Evolutionary conservation across 2,797 vertebrate genomes (phyloP), one percentile per base, ranked within the genome.

Genomic region (Lepus townsendii): DNA sequence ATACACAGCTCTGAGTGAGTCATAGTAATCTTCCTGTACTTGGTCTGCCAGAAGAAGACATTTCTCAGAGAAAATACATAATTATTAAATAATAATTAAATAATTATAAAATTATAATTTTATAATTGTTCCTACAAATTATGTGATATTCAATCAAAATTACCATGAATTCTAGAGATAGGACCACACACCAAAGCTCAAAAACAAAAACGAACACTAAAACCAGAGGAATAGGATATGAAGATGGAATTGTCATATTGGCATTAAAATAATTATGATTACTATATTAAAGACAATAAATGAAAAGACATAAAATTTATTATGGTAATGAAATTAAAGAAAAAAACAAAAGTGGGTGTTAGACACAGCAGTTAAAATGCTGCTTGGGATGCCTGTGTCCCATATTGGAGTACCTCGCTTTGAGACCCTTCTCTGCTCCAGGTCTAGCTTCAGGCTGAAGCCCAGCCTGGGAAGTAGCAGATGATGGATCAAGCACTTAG

Each of bases 261-360:
- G 8, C 20, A 69, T 68, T 92, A 57, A 94, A 47, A 27, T 52
- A 73, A 47, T 11, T 85, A 71, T 71, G 22, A 65, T 54, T 42
- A 50, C 69, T 57, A 76, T 38, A 47, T 62, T 63, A 3, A 86
- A 83, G 35, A 86, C 86, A 91, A 76, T 78, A 80, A 80, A n/a
- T 47, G 13, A 66, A 89, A 87, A 63, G n/a, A 75, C 13, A 24
- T 16, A 85, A 91, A 83, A 66, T 68, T 94, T 73, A 42, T 11
- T 30, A 83, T 26, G 47, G 60, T 82, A 83, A 4, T 73, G 2
- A 2, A 77, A 47, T 88, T 86, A 19, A 13, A 30, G 80, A 79
- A 87, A 50, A 50, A 86, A 47, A 30, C 35, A 80, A 80, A 1
- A 60, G 26, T 47, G 42, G 42, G 42, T 47, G 42, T 47, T 47